Evolutionary conservation across 2,797 vertebrate genomes (phyloP).

Genomic region (Botia kubotai): DNA sequence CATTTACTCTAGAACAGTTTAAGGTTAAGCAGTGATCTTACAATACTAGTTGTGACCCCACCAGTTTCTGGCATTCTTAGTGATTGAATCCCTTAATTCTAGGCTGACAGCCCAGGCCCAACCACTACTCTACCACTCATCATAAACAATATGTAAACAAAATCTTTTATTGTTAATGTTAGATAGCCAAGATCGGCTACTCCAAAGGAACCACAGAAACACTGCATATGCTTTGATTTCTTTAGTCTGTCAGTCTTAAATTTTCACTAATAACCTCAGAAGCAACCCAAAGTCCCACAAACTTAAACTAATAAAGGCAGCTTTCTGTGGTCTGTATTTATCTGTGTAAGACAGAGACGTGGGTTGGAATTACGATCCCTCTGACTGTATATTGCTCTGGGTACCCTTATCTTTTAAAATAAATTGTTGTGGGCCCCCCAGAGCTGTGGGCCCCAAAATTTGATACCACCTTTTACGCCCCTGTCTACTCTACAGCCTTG

Average conservation of each 20-base stretch:
- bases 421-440: neutral
- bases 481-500: neutral
- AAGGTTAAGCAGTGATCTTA: neutral
- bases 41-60: neutral
- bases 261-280: neutral
- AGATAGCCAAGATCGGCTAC: constrained; percentile 2
- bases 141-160: constrained; percentile 1
- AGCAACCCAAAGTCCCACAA: neutral
- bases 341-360: neutral
- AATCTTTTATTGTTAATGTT: neutral
- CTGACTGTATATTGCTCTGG: neutral
- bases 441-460: neutral
- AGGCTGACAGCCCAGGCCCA: neutral
- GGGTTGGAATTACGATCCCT: neutral
- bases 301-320: neutral
- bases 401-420: neutral
- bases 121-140: neutral
- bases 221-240: neutral
- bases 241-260: neutral
- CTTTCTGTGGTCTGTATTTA: neutral
- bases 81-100: neutral
- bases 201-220: constrained; percentile 6
- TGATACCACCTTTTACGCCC: neutral
- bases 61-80: neutral
- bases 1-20: neutral